These are phyloP conservation scores for Parazoanthus swiftii DNA, from an alignment of 92 coral and sea anemone species.

Conservation along the genomic window DNA sequence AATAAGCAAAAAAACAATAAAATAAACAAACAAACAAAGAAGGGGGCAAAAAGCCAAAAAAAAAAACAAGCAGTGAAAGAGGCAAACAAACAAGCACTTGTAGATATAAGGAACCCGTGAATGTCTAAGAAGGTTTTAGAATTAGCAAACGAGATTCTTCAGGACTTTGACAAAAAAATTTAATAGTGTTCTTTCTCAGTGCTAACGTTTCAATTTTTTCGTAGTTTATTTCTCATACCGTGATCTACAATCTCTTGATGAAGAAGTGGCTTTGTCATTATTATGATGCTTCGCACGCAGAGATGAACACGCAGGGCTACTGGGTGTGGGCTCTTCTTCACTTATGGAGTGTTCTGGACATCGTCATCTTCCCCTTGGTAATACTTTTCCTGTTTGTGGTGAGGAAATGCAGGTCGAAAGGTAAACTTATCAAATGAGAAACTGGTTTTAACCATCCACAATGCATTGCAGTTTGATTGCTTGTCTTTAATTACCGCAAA, in stretches of 20 bases:
- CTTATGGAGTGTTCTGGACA: constrained; percentile 1
- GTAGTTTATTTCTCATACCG: not conserved
- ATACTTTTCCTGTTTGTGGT: not conserved
- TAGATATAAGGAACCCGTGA: no score
- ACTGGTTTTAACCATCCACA: no score
- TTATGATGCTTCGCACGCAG: not conserved
- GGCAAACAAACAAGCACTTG: not conserved
- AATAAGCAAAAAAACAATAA: not conserved
- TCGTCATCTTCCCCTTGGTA: not conserved
- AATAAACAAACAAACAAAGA: not conserved
- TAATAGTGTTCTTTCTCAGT: not conserved
- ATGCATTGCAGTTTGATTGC: no score
- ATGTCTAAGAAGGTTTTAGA: no score
- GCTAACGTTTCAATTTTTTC: not conserved
- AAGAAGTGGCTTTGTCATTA: constrained; percentile 6
- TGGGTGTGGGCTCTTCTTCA: not conserved
- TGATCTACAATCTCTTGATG: not conserved
- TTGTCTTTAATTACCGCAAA: no score
- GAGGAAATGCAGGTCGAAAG: not conserved
- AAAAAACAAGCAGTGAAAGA: not conserved
- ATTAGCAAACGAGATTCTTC: no score
- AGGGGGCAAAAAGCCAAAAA: no score
- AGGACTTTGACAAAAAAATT: not conserved
- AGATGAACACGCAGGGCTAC: not conserved
- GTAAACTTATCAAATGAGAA: not conserved